Percentiles rank a stretch among this genome's conserved stretches.
These are phyloP conservation scores for Knipowitschia caucasica DNA, from an alignment of 2,797 vertebrate species.

Conservation along the genomic window DNA sequence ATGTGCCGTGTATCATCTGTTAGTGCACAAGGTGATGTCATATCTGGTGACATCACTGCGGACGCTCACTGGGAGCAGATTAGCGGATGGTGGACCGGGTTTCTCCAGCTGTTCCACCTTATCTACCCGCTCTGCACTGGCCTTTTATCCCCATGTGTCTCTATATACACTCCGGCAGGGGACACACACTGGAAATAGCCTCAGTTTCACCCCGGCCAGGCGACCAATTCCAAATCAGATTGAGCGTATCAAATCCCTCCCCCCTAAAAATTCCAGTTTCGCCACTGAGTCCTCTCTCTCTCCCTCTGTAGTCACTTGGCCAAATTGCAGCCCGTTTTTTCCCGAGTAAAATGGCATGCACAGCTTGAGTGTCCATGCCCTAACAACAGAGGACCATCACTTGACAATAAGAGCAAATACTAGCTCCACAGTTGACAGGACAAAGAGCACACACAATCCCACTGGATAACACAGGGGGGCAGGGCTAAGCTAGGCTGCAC, in stretches of 20 bases:
- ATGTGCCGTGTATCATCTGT: conserved; percentile 28
- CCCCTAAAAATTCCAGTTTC: conserved; percentile 41
- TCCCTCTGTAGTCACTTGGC: conserved; percentile 35
- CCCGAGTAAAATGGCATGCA: conserved; percentile 15
- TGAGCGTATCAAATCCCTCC: conserved; percentile 44
- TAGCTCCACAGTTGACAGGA: conserved; percentile 60
- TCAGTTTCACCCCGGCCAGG: conserved; percentile 39
- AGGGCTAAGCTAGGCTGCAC: conserved; percentile 49
- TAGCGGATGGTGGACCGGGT: conserved; percentile 29
- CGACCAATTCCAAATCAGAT: conserved; percentile 53
- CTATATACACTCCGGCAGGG: conserved; percentile 19
- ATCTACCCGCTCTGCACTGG: conserved; percentile 29
- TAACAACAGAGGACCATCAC: conserved; percentile 12
- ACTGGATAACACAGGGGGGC: conserved; percentile 40
- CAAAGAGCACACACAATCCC: conserved; percentile 65
- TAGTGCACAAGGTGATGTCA: conserved; percentile 60
- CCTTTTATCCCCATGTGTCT: conserved; percentile 31
- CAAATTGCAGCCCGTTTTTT: conserved; percentile 40
- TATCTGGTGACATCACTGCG: conserved; percentile 64
- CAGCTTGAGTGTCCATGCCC: conserved; percentile 23
- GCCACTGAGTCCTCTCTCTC: conserved; percentile 36
- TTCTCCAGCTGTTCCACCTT: conserved; percentile 48
- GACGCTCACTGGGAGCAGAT: conserved; percentile 56
- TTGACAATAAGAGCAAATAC: conserved; percentile 46
- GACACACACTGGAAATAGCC: conserved; percentile 54